Evolutionary conservation across 2,113 vertebrate species (phyloP).

Genomic region (Bubo blakistoni): DNA sequence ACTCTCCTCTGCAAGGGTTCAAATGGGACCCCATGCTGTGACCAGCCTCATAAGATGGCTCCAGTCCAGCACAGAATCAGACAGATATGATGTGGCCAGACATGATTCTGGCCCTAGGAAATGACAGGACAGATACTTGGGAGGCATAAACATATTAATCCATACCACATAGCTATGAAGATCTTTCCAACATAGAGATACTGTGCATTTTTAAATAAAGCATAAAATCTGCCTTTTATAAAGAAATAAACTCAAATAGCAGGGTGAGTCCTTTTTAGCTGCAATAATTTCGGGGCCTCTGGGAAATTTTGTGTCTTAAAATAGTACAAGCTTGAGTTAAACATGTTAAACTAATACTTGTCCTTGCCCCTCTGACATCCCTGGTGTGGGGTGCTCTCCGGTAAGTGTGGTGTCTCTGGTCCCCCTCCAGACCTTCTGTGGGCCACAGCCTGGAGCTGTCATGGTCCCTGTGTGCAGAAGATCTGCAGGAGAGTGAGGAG

Average conservation of each 20-base stretch:
- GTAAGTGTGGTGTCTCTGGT: neutral
- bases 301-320: neutral
- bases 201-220: neutral
- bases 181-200: neutral
- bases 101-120: neutral
- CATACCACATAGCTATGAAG: neutral
- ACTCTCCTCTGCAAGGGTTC: neutral
- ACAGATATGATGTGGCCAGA: neutral
- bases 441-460: neutral
- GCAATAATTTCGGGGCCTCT: neutral
- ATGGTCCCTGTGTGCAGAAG: rapidly evolving
- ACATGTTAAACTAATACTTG: neutral
- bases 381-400: neutral
- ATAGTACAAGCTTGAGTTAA: neutral
- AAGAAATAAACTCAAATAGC: neutral
- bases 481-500: neutral
- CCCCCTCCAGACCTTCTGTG: neutral
- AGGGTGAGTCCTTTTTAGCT: neutral
- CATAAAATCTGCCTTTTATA: neutral
- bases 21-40: neutral
- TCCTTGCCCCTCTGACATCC: neutral
- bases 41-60: neutral
- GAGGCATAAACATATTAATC: neutral
- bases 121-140: neutral
- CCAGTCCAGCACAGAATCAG: neutral